Evolutionary conservation across 2,113 vertebrate species (phyloP), one percentile per base, ranked within the genome.

Genomic region (Laticauda laticaudata): DNA sequence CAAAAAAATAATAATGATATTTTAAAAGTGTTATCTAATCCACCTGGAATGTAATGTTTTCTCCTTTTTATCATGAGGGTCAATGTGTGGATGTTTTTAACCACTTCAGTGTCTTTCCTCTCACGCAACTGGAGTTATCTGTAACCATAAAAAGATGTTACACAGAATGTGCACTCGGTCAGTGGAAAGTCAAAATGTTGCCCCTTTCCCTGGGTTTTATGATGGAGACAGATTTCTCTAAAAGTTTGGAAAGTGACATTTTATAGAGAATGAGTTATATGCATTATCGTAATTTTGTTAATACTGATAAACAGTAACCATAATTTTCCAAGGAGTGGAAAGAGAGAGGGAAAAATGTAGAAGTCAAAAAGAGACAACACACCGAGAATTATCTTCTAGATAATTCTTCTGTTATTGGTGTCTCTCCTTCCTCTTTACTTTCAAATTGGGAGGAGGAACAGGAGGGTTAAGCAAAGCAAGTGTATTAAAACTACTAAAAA

Each of bases 1-100:
- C 64, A 29, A 86, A 93, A 93, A 92, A 93, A 90, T 91, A 93
- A 90, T 91, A 12, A 55, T n/a, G 90, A 87, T 51, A 87, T 34
- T 0, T 15, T 93, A 91, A 57, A 93, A 48, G 43, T 88, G 87
- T 90, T 91, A 90, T n/a, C 11, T 87, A 92, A 92, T 61, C 34
- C 18, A 57, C n/a, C 24, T 24, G 91, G 92, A 86, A 89, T 69
- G 23, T 8, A 86, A n/a, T 59, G 55, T 91, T 91, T 93, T 85
- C n/a, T 85, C n/a, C 39, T 90, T 85, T 94, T 87, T 51, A 23
- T 55, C 34, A 43, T 43, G 34, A 43, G 18, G 75, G 18, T 43
- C 0, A 1, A 6, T 81, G 64, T 81, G 34, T 1, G 21, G 34
- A 43, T 91, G 23, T 81, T 9, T 26, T 29, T 81, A 53, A 43